These are phyloP conservation scores for Archegozetes longisetosus DNA, from an alignment of 1,140 invertebrate species.

Conservation along the genomic window DNA sequence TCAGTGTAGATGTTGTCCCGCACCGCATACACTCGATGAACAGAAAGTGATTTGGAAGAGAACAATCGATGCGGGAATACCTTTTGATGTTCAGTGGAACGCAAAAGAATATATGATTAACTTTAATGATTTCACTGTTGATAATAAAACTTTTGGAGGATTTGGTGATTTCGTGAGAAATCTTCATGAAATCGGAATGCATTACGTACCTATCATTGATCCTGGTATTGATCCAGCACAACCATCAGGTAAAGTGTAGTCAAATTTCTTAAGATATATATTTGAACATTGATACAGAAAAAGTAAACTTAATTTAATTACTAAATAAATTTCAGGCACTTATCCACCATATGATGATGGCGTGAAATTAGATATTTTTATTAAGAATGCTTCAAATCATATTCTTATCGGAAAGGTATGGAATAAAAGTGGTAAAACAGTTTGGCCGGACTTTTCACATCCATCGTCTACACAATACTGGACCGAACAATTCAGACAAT, in stretches of 20 bases:
- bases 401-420: conserved; percentile 23
- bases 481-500: conserved; percentile 45
- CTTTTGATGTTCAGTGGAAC: conserved; percentile 31
- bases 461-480: conserved; percentile 56
- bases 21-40: conserved; percentile 47
- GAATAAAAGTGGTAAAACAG: conserved; percentile 23
- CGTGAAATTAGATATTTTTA: conserved; percentile 22
- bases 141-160: conserved; percentile 26
- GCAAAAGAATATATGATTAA: conserved; percentile 34
- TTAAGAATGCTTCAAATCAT: conserved; percentile 23
- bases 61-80: conserved; percentile 28
- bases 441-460: conserved; percentile 72
- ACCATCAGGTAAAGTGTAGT: no score
- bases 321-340: conserved; percentile 14
- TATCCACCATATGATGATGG: conserved; percentile 27
- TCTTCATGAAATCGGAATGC: conserved; percentile 27
- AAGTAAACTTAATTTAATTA: no score
- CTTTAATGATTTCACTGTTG: conserved; percentile 31
- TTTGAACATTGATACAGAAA: no score
- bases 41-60: conserved; percentile 34
- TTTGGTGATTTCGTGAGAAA: conserved; percentile 30
- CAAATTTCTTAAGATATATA: no score
- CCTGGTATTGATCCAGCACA: conserved; percentile 25
- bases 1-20: conserved; percentile 40
- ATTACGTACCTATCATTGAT: conserved; percentile 27